Percentiles rank a stretch among this genome's conserved stretches.
phyloP scores from a whole-genome alignment of 2,113 vertebrate genomes.

The Gobiocypris rarus region DNA sequence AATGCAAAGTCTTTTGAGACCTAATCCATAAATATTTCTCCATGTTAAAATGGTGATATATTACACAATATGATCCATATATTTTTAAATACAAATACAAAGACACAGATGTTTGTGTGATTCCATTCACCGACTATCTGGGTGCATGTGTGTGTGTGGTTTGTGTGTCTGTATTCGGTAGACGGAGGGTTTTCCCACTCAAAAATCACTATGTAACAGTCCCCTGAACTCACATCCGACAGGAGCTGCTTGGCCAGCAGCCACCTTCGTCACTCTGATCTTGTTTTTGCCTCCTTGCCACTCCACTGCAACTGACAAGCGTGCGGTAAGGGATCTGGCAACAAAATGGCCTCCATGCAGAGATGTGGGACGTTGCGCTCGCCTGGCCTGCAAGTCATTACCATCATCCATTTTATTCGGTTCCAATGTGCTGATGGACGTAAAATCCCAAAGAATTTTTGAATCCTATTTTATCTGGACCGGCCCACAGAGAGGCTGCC shows the following conservation, averaged over 20 bases:
- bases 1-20: constrained; percentile 24
- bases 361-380: constrained; percentile 25
- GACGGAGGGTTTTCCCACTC: constrained; percentile 31
- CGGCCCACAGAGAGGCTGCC: not conserved
- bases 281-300: constrained; percentile 44
- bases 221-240: constrained; percentile 43
- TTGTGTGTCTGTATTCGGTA: constrained; percentile 13
- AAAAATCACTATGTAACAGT: constrained; percentile 38
- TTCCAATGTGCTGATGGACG: constrained; percentile 42
- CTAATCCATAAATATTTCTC: constrained; percentile 54
- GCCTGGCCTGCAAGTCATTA: constrained; percentile 45
- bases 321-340: constrained; percentile 38
- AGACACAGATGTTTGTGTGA: constrained; percentile 46
- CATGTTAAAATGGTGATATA: constrained; percentile 46
- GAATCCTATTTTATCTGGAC: constrained; percentile 31
- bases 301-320: constrained; percentile 44
- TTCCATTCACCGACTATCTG: not conserved
- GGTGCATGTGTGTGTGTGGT: not conserved
- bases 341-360: constrained; percentile 44
- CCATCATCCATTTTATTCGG: constrained; percentile 45
- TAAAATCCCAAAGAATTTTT: constrained; percentile 48
- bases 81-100: constrained; percentile 53
- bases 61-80: constrained; percentile 36
- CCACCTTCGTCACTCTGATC: constrained; percentile 44
- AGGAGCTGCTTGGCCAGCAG: constrained; percentile 39